These are phyloP conservation scores for Coleophora deauratella DNA, from an alignment of 2,888 invertebrate genomes.

Conservation along the genomic window DNA sequence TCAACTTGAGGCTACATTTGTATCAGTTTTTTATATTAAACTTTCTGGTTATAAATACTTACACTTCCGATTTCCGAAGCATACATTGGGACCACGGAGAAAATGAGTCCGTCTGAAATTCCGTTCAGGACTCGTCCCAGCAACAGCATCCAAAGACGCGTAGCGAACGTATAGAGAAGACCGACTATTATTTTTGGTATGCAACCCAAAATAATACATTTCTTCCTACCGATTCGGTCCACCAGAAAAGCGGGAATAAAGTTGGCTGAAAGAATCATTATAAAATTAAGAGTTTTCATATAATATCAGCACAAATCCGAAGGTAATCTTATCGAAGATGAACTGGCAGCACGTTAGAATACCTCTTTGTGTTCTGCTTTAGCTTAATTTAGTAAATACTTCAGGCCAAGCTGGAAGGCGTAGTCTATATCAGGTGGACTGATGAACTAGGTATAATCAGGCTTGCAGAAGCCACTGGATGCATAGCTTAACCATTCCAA, in stretches of 20 bases:
- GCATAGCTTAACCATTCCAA: too few relatives aligned
- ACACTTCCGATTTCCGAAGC: conserved; percentile 29
- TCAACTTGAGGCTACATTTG: too few relatives aligned
- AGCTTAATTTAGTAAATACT: not conserved
- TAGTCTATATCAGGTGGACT: too few relatives aligned
- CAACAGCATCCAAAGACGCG: conserved; percentile 26
- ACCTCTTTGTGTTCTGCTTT: not conserved
- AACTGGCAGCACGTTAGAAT: not conserved
- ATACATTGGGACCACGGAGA: conserved; percentile 23
- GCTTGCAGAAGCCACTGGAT: too few relatives aligned
- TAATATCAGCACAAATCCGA: not conserved
- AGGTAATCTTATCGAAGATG: not conserved
- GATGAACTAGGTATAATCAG: too few relatives aligned
- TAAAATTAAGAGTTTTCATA: not conserved
- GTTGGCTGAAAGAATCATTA: conserved; percentile 15
- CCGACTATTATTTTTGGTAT: conserved; percentile 20
- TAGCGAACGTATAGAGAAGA: conserved; percentile 20
- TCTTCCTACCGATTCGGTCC: conserved; percentile 19
- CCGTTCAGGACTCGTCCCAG: conserved; percentile 19
- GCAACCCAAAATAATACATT: conserved; percentile 10
- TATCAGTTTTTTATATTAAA: too few relatives aligned
- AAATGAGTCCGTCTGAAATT: conserved; percentile 12
- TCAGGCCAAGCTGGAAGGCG: too few relatives aligned
- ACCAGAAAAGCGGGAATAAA: conserved; percentile 20
- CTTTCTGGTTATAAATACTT: conserved; percentile 12